These are phyloP conservation scores for Odontomyia ornata DNA, from an alignment of 2,888 invertebrate genomes.

Conservation along the genomic window DNA sequence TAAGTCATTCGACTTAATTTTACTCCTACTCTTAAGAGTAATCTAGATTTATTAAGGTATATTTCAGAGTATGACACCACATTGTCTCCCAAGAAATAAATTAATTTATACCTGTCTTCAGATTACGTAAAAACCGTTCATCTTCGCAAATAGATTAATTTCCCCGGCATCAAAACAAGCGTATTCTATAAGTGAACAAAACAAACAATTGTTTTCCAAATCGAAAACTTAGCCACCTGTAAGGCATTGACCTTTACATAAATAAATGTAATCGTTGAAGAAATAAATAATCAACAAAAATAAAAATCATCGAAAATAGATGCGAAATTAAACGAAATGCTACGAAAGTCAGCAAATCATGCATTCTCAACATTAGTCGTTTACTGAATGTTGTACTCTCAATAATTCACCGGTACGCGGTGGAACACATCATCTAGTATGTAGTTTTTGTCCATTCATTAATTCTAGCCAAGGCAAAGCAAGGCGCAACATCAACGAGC, in stretches of 20 bases:
- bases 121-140: too few relatives aligned
- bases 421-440: background rate
- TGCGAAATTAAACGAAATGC: background rate
- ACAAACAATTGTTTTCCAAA: background rate
- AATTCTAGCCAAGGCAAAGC: conserved; percentile 1
- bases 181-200: background rate
- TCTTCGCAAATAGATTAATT: too few relatives aligned
- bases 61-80: too few relatives aligned
- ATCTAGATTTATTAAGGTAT: too few relatives aligned
- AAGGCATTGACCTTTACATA: conserved; percentile 25
- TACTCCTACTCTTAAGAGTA: too few relatives aligned
- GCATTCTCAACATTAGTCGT: background rate
- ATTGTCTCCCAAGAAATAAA: too few relatives aligned
- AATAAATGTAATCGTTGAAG: conserved; percentile 30
- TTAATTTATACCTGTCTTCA: too few relatives aligned
- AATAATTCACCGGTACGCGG: background rate
- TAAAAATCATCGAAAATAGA: conserved; percentile 17
- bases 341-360: background rate
- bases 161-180: background rate
- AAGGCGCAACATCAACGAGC: too few relatives aligned
- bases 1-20: too few relatives aligned
- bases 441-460: conserved; percentile 25
- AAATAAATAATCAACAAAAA: background rate
- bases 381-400: background rate
- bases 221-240: background rate